Evolutionary conservation across 2,888 invertebrate genomes (phyloP).

Genomic region (Alloplasta piceator): DNA sequence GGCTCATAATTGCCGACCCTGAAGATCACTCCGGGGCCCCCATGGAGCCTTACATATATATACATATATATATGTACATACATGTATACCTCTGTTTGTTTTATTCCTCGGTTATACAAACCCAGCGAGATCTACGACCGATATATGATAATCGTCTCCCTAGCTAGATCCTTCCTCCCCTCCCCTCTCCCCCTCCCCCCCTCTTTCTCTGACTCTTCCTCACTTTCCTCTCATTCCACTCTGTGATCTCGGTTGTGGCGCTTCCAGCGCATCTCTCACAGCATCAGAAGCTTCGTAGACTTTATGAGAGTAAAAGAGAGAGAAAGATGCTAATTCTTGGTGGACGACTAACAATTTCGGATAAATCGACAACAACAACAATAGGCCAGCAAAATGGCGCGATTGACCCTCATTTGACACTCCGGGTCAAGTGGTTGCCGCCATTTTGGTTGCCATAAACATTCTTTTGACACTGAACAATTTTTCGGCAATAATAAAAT

Average conservation of each 20-base stretch:
- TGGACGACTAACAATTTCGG: constrained; percentile 49
- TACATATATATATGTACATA: too few species aligned
- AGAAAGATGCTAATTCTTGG: constrained; percentile 45
- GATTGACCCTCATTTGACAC: too few species aligned
- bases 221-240: constrained; percentile 49
- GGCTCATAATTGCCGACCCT: constrained; percentile 83
- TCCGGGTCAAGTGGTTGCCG: too few species aligned
- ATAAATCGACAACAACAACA: too few species aligned
- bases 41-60: constrained; percentile 80
- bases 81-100: constrained; percentile 82
- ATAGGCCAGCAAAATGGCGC: too few species aligned
- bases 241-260: constrained; percentile 66
- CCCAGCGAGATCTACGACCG: constrained; percentile 82
- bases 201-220: constrained; percentile 28
- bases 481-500: too few species aligned
- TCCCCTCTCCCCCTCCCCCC: constrained; percentile 40
- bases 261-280: constrained; percentile 36
- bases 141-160: constrained; percentile 82
- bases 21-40: constrained; percentile 81
- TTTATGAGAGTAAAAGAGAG: constrained; percentile 13
- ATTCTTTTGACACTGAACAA: too few species aligned
- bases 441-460: too few species aligned
- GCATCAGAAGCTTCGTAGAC: constrained; percentile 40
- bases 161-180: constrained; percentile 55
- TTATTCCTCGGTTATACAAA: constrained; percentile 83